Percentiles rank a stretch among this genome's conserved stretches.
phyloP scores from a whole-genome alignment of 2,797 vertebrate genomes.

The Clarias pachynema region DNA sequence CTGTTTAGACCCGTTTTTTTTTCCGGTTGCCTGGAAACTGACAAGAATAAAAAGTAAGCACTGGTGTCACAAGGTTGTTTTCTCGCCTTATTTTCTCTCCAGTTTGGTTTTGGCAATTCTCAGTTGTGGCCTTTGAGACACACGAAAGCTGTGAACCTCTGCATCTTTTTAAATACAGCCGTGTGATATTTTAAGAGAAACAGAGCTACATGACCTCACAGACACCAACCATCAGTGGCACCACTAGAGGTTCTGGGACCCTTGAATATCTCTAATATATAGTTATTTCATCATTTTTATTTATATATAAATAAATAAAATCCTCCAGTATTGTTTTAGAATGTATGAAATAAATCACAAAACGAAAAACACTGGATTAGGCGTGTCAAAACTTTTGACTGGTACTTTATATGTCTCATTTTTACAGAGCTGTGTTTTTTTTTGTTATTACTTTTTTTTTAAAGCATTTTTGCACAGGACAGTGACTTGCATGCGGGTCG shows the following conservation, averaged over 20 bases:
- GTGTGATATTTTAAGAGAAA: background rate
- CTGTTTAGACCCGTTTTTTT: background rate
- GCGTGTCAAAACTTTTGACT: too few relatives aligned
- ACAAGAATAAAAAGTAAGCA: background rate
- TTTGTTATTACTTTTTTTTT: background rate
- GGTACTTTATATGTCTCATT: background rate
- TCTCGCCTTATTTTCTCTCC: background rate
- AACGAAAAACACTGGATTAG: too few relatives aligned
- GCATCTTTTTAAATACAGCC: background rate
- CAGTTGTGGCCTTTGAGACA: background rate
- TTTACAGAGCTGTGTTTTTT: background rate
- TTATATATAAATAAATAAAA: too few relatives aligned
- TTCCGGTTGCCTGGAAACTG: slow-evolving; percentile 19
- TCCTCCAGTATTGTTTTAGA: too few relatives aligned
- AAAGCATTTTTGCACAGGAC: background rate
- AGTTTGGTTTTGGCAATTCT: background rate
- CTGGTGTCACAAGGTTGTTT: background rate
- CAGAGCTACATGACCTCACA: background rate
- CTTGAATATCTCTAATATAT: too few relatives aligned
- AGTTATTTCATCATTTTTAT: too few relatives aligned
- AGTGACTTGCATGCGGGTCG: background rate
- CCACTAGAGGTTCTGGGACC: too few relatives aligned
- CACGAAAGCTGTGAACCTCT: background rate
- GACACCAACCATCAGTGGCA: background rate
- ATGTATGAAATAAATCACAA: too few relatives aligned